phyloP scores from a whole-genome alignment of 2,888 invertebrate genomes.

The Diaperis boleti region DNA sequence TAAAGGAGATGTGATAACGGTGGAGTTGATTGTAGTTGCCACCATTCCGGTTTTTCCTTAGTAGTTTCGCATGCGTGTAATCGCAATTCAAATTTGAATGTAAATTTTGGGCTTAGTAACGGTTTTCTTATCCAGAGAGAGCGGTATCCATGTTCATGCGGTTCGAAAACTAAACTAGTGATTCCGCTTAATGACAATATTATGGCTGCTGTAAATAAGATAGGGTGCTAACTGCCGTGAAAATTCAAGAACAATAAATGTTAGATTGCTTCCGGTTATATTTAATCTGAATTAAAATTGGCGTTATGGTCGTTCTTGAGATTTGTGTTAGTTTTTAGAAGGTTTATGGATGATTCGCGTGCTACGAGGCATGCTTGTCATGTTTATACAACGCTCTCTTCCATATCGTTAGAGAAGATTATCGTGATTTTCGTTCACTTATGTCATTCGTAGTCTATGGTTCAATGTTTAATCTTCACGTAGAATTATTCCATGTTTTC shows the following conservation, averaged over 20 bases:
- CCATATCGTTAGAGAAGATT: slow-evolving; percentile 5
- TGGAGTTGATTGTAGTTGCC: not conserved
- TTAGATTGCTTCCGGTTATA: not conserved
- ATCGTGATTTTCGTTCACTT: slow-evolving; percentile 33
- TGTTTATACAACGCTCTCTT: slow-evolving; percentile 1
- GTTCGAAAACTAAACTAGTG: slow-evolving; percentile 27
- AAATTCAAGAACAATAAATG: not conserved
- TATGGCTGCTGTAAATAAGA: slow-evolving; percentile 29
- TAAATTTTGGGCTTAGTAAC: slow-evolving; percentile 24
- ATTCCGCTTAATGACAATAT: slow-evolving; percentile 30
- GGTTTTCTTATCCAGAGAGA: slow-evolving; percentile 15
- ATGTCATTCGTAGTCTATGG: slow-evolving; percentile 16
- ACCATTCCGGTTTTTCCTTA: not conserved
- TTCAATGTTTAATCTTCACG: slow-evolving; percentile 1
- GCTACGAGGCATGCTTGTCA: slow-evolving; percentile 12
- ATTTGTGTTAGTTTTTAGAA: slow-evolving; percentile 15
- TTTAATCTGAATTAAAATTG: slow-evolving; percentile 14
- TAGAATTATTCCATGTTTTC: slow-evolving; percentile 3
- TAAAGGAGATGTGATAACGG: not conserved
- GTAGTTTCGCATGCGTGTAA: slow-evolving; percentile 13
- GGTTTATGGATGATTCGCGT: slow-evolving; percentile 22
- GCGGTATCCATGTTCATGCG: slow-evolving; percentile 32
- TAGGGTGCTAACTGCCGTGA: slow-evolving; percentile 8
- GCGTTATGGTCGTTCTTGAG: slow-evolving; percentile 6
- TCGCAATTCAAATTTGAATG: slow-evolving; percentile 26